Conservation (phyloP, 2,888 invertebrate genomes). For the Caprella mutica region DNA sequence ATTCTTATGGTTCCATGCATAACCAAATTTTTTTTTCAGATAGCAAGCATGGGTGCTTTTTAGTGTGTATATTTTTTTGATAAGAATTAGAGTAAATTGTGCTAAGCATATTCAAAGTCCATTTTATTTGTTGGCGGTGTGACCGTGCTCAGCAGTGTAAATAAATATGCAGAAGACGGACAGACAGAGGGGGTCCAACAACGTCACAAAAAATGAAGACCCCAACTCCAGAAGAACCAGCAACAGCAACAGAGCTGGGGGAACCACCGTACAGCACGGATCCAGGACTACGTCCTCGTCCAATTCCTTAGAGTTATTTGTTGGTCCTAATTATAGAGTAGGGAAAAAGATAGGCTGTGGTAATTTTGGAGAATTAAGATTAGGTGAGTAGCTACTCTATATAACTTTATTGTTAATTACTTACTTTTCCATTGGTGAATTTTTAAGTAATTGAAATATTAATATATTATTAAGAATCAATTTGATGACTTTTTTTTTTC, state of each 20-base stretch:
- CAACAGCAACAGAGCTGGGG: constrained; percentile 31
- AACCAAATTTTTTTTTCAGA: too few species aligned
- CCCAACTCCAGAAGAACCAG: constrained; percentile 31
- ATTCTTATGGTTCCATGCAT: too few species aligned
- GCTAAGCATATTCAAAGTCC: too few species aligned
- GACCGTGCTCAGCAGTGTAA: too few species aligned
- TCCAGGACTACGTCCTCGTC: constrained; percentile 36
- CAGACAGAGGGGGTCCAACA: constrained; percentile 47
- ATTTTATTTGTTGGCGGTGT: too few species aligned
- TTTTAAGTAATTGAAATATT: not conserved
- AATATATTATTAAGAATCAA: not conserved
- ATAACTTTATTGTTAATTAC: constrained; percentile 40
- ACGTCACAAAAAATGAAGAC: constrained; percentile 34
- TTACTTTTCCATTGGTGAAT: too few species aligned
- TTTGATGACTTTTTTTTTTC: not conserved
- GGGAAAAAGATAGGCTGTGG: constrained; percentile 99
- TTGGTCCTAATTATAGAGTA: constrained; percentile 98
- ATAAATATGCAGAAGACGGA: constrained; percentile 48
- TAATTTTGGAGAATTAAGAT: constrained; percentile 97
- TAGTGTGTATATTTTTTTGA: too few species aligned
- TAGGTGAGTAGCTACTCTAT: constrained; percentile 56
- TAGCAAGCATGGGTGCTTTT: too few species aligned
- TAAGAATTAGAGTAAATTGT: too few species aligned
- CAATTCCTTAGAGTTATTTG: constrained; percentile 68
- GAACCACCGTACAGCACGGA: constrained; percentile 33